A percentile compares a stretch with the other conserved stretches of the same genome.
Conservation (phyloP, 1,140 invertebrate species). For the Papilio aristodemus region DNA sequence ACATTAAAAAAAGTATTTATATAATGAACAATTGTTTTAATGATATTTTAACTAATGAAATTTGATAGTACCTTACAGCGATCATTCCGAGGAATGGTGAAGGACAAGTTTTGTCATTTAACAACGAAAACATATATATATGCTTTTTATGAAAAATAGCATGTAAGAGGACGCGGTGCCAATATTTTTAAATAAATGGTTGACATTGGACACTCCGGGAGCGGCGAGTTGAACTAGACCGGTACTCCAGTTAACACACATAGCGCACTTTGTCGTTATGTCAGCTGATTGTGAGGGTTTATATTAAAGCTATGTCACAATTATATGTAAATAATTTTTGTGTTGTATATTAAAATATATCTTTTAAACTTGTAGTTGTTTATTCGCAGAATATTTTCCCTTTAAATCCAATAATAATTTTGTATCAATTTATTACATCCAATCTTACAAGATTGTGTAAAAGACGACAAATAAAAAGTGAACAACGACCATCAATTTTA, state of each 20-base stretch:
- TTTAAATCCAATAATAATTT: not conserved
- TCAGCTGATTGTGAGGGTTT: conserved; percentile 5
- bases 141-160: conserved; percentile 45
- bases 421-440: too few relatives aligned
- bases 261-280: not conserved
- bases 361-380: conserved; percentile 36
- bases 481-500: not conserved
- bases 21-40: conserved; percentile 18
- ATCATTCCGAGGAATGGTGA: conserved; percentile 35
- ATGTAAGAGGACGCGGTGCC: conserved; percentile 55
- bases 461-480: not conserved
- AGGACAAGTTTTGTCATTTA: conserved; percentile 35
- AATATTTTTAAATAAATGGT: conserved; percentile 46
- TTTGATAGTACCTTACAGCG: conserved; percentile 30
- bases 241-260: not conserved
- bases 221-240: conserved; percentile 35
- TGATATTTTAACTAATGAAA: not conserved
- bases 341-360: conserved; percentile 68
- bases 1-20: conserved; percentile 19
- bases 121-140: conserved; percentile 21
- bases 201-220: conserved; percentile 34
- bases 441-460: not conserved
- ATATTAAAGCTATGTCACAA: conserved; percentile 25
- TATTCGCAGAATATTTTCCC: not conserved
- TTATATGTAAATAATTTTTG: conserved; percentile 72